Evolutionary conservation across 2,113 vertebrate genomes (phyloP).

Genomic region (Cyanoramphus novaezelandiae): DNA sequence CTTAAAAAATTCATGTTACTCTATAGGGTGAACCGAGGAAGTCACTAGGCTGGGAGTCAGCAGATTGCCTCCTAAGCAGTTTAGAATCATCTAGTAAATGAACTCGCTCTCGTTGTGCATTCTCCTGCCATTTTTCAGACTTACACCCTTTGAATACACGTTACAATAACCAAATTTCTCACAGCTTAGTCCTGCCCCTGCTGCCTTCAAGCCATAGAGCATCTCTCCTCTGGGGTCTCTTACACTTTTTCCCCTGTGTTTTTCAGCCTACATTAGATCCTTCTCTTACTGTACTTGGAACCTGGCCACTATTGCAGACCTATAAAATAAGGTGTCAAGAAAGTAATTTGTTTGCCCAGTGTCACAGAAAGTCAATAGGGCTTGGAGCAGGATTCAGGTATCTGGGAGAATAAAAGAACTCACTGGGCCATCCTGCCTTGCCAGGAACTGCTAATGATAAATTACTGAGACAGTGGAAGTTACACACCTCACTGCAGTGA

Average conservation of each 20-base stretch:
- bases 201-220: background rate
- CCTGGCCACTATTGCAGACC: accelerated
- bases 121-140: background rate
- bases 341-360: background rate
- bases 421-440: accelerated
- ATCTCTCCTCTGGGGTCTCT: background rate
- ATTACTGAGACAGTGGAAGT: background rate
- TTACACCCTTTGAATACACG: background rate
- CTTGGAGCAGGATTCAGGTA: background rate
- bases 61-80: background rate
- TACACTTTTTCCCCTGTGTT: background rate
- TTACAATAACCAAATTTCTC: background rate
- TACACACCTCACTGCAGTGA: background rate
- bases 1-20: conserved; percentile 24
- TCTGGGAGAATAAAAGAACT: background rate
- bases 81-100: background rate
- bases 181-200: background rate
- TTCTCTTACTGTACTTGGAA: background rate
- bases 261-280: background rate
- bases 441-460: background rate
- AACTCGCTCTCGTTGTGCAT: accelerated
- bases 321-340: background rate
- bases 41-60: background rate
- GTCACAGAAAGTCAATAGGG: background rate
- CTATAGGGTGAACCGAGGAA: conserved; percentile 20